Percentiles rank a stretch among this genome's conserved stretches.
These are phyloP conservation scores for Talpa occidentalis DNA, from an alignment of 2,113 vertebrate genomes.

Conservation along the genomic window DNA sequence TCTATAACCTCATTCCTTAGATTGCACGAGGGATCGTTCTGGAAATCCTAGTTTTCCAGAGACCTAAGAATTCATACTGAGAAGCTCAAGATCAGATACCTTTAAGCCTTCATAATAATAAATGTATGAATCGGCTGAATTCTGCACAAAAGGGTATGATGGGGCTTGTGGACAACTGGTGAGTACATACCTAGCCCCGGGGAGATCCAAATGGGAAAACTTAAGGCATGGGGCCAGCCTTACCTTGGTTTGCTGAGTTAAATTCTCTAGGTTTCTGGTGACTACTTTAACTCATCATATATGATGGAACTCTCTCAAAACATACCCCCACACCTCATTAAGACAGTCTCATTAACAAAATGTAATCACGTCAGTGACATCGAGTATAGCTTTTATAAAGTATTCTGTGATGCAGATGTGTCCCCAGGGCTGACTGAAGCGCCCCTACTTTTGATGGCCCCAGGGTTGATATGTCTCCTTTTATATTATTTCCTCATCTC, in stretches of 20 bases:
- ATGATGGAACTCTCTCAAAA: not conserved
- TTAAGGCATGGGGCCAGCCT: not conserved
- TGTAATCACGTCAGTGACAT: rapidly evolving
- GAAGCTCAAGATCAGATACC: not conserved
- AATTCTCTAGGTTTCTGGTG: not conserved
- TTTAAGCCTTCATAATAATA: not conserved
- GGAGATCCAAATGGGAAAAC: not conserved
- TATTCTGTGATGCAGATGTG: not conserved
- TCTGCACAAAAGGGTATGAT: not conserved
- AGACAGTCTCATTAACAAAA: not conserved
- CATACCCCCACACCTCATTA: not conserved
- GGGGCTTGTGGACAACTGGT: not conserved
- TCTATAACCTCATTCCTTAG: not conserved
- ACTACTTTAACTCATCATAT: not conserved
- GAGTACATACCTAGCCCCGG: not conserved
- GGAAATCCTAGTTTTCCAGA: not conserved
- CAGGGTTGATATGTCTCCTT: not conserved
- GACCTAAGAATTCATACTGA: not conserved
- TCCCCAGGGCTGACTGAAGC: constrained; percentile 12
- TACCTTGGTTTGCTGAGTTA: not conserved
- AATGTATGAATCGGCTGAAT: rapidly evolving
- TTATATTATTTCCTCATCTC: constrained; percentile 27
- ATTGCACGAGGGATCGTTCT: not conserved
- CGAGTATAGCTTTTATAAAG: not conserved
- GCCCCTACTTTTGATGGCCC: not conserved